Evolutionary conservation across 2,888 invertebrate genomes (phyloP).

Genomic region (Anodontia alba): DNA sequence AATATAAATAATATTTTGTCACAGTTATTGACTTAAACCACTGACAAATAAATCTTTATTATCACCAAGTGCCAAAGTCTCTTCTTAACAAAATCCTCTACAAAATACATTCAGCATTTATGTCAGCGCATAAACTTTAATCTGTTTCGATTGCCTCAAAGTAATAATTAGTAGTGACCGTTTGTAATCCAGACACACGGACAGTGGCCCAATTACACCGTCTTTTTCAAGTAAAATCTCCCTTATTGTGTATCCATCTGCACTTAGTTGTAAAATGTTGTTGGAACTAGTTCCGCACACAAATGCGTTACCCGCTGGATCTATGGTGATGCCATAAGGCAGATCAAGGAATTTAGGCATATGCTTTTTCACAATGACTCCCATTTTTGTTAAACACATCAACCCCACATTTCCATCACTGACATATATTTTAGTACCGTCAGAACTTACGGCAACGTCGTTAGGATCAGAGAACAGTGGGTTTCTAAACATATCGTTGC

Average conservation of each 20-base stretch:
- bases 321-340: background rate
- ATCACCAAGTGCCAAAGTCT: background rate
- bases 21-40: no score
- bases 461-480: background rate
- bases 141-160: background rate
- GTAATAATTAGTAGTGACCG: background rate
- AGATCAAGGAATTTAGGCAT: background rate
- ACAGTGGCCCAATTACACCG: background rate
- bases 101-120: background rate
- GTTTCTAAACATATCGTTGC: background rate
- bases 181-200: constrained; percentile 12
- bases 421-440: background rate
- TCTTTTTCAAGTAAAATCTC: background rate
- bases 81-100: no score
- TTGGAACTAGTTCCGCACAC: background rate
- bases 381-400: background rate
- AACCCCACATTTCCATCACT: background rate
- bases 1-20: no score
- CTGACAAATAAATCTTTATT: no score
- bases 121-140: background rate
- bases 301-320: background rate
- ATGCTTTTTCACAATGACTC: background rate
- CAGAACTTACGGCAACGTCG: background rate
- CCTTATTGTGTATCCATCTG: background rate
- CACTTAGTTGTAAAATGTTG: background rate